Percentiles rank a stretch among this genome's conserved stretches.
Conservation (phyloP, 2,797 vertebrate species). For the Benthosema pterotum region DNA sequence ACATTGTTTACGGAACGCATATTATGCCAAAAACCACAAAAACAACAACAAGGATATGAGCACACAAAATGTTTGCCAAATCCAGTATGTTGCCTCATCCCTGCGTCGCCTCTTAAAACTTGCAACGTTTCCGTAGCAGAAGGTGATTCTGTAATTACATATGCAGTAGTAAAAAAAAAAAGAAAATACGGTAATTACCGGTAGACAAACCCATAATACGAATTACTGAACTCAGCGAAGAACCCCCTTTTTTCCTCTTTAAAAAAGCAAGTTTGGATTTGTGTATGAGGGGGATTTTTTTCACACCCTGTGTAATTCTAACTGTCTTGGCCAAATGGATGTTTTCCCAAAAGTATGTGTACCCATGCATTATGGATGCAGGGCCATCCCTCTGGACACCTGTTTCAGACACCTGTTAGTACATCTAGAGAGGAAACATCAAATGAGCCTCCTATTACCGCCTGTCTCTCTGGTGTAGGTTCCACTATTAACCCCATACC, state of each 20-base stretch:
- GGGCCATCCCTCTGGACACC: conserved; percentile 73
- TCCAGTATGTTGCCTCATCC: conserved; percentile 43
- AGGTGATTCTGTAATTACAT: conserved; percentile 69
- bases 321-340: conserved; percentile 68
- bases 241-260: conserved; percentile 41
- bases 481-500: conserved; percentile 21
- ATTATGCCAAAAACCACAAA: conserved; percentile 5
- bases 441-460: conserved; percentile 49
- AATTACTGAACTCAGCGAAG: conserved; percentile 63
- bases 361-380: conserved; percentile 61
- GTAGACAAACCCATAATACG: conserved; percentile 59
- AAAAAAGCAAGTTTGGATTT: conserved; percentile 72
- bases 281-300: conserved; percentile 51
- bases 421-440: conserved; percentile 40
- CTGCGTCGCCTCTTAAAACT: conserved; percentile 39
- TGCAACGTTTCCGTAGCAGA: conserved; percentile 58
- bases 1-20: conserved; percentile 14
- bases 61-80: conserved; percentile 27
- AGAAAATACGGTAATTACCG: conserved; percentile 56
- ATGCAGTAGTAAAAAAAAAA: conserved; percentile 69
- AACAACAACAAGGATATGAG: conserved; percentile 19
- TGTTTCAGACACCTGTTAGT: conserved; percentile 75
- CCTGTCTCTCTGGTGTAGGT: conserved; percentile 19
- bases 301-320: conserved; percentile 69
- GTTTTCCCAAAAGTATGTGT: conserved; percentile 63